Evolutionary conservation across 2,113 vertebrate genomes (phyloP).

Genomic region (Martes martes): DNA sequence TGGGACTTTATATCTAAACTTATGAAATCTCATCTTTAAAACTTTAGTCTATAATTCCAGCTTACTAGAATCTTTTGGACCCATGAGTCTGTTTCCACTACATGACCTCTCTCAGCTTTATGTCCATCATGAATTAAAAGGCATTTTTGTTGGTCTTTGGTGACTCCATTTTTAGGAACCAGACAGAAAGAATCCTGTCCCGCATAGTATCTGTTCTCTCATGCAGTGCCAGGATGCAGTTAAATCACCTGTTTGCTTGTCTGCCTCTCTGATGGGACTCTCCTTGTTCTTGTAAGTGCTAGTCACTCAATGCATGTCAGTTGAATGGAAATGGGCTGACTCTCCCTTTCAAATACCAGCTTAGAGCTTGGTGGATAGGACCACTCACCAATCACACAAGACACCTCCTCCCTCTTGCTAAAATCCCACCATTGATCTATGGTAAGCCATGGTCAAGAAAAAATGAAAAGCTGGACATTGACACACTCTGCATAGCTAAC

Average conservation of each 20-base stretch:
- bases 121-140: neutral
- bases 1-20: neutral
- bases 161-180: neutral
- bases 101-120: neutral
- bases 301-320: neutral
- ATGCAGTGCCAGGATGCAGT: too few species aligned
- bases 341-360: neutral
- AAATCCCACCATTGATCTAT: neutral
- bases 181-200: neutral
- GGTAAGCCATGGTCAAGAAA: neutral
- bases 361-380: neutral
- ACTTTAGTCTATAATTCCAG: neutral
- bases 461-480: neutral
- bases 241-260: neutral
- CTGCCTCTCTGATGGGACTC: neutral
- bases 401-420: neutral
- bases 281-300: neutral
- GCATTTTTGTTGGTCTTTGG: neutral
- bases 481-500: neutral
- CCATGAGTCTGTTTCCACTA: neutral
- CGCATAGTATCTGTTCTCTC: neutral
- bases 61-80: neutral
- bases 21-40: neutral
- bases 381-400: neutral
- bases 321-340: neutral